Conservation (phyloP, 2,113 vertebrate genomes). For the Corythoichthys intestinalis region DNA sequence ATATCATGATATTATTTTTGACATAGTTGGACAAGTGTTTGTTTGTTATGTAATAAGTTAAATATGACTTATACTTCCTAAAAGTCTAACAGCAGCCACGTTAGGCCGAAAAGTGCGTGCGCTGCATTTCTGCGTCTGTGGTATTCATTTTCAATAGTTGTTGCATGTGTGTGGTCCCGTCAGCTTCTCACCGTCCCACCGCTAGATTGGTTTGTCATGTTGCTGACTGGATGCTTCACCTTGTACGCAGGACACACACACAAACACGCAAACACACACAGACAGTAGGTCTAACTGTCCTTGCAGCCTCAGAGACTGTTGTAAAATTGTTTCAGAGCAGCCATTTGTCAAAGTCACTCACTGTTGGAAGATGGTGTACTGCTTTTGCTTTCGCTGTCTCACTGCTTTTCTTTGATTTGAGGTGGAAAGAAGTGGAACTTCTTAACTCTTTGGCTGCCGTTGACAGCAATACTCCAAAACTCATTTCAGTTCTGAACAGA, state of each 20-base stretch:
- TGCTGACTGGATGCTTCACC: conserved; percentile 61
- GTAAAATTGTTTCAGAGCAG: conserved; percentile 38
- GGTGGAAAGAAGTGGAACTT: background rate
- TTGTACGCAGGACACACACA: conserved; percentile 49
- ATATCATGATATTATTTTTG: too few relatives aligned
- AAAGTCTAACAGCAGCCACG: background rate
- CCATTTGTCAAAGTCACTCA: conserved; percentile 59
- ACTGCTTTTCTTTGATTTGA: background rate
- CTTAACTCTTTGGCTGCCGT: too few relatives aligned
- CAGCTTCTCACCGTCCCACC: conserved; percentile 44
- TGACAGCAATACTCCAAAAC: too few relatives aligned
- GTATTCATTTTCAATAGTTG: background rate
- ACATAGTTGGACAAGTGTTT: too few relatives aligned
- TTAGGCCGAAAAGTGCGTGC: background rate
- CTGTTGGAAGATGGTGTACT: conserved; percentile 22
- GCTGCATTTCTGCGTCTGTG: background rate
- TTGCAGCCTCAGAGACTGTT: conserved; percentile 33
- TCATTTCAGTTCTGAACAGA: too few relatives aligned
- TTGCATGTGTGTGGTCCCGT: conserved; percentile 36
- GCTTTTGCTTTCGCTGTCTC: conserved; percentile 7
- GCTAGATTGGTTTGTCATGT: conserved; percentile 61
- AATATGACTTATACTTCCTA: background rate
- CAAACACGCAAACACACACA: background rate
- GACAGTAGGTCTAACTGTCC: conserved; percentile 26
- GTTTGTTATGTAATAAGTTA: background rate